Conservation (phyloP, 2,797 vertebrate genomes). For the Chelonia mydas region DNA sequence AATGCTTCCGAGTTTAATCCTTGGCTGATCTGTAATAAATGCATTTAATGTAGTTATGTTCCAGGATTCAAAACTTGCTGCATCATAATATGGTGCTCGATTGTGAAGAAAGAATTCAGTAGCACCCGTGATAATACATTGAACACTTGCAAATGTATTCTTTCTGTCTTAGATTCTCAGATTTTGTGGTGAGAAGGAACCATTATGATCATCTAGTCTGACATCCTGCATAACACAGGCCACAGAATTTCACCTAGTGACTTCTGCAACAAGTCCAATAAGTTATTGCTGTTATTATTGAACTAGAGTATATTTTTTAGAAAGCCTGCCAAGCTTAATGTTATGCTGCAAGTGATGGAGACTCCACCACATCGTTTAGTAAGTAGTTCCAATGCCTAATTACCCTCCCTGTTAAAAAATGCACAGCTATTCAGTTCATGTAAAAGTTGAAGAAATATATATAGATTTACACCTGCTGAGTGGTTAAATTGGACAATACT, state of each 20-base stretch:
- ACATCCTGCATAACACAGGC: background rate
- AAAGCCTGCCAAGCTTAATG: background rate
- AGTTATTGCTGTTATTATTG: background rate
- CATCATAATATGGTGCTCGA: background rate
- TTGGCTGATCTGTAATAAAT: constrained; percentile 27
- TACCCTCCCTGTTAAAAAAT: background rate
- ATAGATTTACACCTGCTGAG: background rate
- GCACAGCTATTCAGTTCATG: background rate
- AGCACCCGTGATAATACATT: background rate
- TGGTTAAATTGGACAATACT: background rate
- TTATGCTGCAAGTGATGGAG: background rate
- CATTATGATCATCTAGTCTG: background rate
- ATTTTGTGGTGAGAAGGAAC: background rate
- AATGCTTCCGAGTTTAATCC: constrained; percentile 7
- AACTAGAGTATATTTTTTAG: background rate
- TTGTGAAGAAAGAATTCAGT: background rate
- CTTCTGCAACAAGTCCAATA: background rate
- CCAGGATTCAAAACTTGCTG: background rate
- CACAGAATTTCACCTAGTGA: background rate
- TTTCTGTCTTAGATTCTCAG: background rate
- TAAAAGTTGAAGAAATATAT: background rate
- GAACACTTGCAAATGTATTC: background rate
- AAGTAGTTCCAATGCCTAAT: background rate
- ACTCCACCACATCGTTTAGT: background rate
- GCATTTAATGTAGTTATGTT: background rate